A percentile compares a stretch with the other conserved stretches of the same genome.
phyloP scores from a whole-genome alignment of 2,113 vertebrate genomes.

The Proteles cristata region DNA sequence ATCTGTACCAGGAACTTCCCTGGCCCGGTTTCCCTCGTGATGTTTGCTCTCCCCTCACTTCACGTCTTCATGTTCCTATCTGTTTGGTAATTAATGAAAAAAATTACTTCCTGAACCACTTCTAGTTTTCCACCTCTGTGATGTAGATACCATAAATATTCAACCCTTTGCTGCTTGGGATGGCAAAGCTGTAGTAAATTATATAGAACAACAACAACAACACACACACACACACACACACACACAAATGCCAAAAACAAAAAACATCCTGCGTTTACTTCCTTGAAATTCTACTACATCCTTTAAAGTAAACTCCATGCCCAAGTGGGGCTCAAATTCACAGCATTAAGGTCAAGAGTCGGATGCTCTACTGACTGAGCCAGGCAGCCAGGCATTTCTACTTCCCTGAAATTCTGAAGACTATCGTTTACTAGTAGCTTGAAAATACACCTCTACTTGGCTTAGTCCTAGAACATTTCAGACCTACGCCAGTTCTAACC shows the following conservation, averaged over 20 bases:
- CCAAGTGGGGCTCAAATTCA: not conserved
- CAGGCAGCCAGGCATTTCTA: not conserved
- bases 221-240: not conserved
- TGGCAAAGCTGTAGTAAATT: not conserved
- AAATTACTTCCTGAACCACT: slow-evolving; percentile 25
- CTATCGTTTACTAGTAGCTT: slow-evolving; percentile 14
- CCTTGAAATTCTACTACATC: not conserved
- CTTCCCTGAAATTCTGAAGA: not conserved
- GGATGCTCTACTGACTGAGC: not conserved
- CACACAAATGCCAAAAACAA: not conserved
- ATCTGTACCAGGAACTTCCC: not conserved
- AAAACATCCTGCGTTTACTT: not conserved
- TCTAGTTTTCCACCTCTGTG: not conserved
- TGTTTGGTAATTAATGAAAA: slow-evolving; percentile 45
- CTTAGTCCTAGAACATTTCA: slow-evolving; percentile 7
- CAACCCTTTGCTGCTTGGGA: not conserved
- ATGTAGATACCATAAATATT: not conserved
- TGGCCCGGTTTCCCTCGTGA: not conserved
- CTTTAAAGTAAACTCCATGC: not conserved
- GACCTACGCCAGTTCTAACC: slow-evolving; percentile 17
- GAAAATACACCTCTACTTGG: slow-evolving; percentile 28
- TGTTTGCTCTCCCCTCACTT: not conserved
- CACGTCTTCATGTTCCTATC: not conserved
- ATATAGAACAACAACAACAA: not conserved
- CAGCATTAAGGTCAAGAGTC: not conserved